Evolutionary conservation across 1,140 invertebrate genomes (phyloP), one percentile per base, ranked within the genome.

Genomic region (Drosophila nikananu): DNA sequence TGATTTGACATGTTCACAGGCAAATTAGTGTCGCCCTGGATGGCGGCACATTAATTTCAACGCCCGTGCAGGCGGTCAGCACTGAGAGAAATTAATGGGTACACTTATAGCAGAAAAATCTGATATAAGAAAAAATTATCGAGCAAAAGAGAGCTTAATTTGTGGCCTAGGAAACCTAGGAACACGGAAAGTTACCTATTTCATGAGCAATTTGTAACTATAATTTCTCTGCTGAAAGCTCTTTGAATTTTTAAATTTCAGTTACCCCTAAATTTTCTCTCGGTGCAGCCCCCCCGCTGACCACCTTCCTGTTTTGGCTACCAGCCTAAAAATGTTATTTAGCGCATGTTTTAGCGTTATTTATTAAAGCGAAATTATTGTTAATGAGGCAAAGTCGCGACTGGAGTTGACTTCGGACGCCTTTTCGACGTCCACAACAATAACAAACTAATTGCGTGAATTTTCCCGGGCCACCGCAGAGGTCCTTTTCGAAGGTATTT

Each of bases 1-100:
- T 90, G 86, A 90, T 90, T 90, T 90, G 86, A 90, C 86, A 90
- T 90, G 86, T 90, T 90, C 86, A 90, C 86, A 89, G 86, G 86
- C 86, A 89, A 89, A 89, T 89, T 90, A 89, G 86, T 89, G 78
- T 86, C 81, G 86, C 81, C 78, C 77, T 81, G 62, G 73, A 78
- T 67, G 84, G 81, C 84, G 70, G 65, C 66, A 81, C 84, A 87
- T 87, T 87, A 87, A 87, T 89, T 89, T 87, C 81, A 83, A 81
- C 83, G 71, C 79, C 62, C 19, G 19, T 35, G 52, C 6, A 59
- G 65, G 64, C 2, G 49, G 49, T 8, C 1, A 46, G 30, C 67
- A 71, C 67, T 57, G 30, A 21, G 19, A 71, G 21, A 68, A 66
- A 25, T 9, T 0, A 12, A 0, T 17, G 7, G 1, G 8, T 0